Percentiles rank a stretch among this genome's conserved stretches.
Conservation (phyloP, 2,797 vertebrate species). For the Sphenopsis melanotis region DNA sequence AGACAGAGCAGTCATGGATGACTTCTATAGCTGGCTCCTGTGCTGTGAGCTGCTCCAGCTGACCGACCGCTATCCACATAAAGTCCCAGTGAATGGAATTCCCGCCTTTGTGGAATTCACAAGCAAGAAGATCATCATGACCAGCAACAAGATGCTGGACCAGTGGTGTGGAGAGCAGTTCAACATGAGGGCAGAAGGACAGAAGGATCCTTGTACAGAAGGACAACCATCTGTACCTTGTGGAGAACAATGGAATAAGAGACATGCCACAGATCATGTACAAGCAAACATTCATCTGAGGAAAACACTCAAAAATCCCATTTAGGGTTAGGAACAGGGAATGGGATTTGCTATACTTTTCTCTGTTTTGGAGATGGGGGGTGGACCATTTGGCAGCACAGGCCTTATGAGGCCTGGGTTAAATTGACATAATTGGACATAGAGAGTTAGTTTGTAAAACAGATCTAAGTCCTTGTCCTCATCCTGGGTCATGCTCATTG, state of each 20-base stretch:
- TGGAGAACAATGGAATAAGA: not conserved
- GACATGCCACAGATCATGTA: not conserved
- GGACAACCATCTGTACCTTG: not conserved
- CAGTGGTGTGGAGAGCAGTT: not conserved
- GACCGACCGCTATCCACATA: not conserved
- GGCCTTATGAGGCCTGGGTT: not conserved
- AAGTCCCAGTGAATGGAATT: not conserved
- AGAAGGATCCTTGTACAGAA: not conserved
- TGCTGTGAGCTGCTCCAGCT: not conserved
- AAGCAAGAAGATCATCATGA: not conserved
- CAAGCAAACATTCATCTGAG: not conserved
- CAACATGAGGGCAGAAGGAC: not conserved
- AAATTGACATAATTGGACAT: not conserved
- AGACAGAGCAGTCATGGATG: not conserved
- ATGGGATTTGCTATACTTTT: not conserved
- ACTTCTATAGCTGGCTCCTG: not conserved
- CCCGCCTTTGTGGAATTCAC: not conserved
- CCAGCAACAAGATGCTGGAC: not conserved
- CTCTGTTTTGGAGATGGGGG: not conserved
- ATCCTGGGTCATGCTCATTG: not conserved
- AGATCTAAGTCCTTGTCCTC: not conserved
- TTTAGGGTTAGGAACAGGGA: not conserved
- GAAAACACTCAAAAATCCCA: not conserved
- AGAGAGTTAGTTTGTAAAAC: not conserved
- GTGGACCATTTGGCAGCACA: rapidly evolving